phyloP scores from a whole-genome alignment of 2,113 vertebrate genomes.

The Oenanthe melanoleuca region DNA sequence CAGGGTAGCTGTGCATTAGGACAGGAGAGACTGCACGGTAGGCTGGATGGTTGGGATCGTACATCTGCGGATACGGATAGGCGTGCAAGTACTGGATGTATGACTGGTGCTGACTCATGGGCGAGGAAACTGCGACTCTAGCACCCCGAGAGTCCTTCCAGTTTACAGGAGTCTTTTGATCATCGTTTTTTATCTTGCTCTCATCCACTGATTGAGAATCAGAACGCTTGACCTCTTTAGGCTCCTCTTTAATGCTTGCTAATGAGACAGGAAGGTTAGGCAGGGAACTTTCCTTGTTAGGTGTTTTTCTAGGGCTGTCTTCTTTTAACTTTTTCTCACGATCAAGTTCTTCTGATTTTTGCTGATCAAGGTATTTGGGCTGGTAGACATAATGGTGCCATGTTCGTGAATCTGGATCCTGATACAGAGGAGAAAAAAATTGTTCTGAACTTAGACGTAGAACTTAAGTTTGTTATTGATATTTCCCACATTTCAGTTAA shows the following conservation, averaged over 20 bases:
- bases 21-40: conserved; percentile 94
- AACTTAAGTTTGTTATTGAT: background rate
- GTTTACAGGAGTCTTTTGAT: conserved; percentile 84
- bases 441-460: background rate
- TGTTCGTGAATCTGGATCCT: conserved; percentile 91
- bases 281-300: conserved; percentile 83
- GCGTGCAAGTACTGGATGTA: conserved; percentile 97
- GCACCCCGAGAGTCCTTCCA: conserved; percentile 89
- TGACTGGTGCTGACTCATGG: conserved; percentile 91
- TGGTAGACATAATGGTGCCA: conserved; percentile 93
- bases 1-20: conserved; percentile 94
- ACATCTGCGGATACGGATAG: conserved; percentile 95
- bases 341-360: conserved; percentile 86
- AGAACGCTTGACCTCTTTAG: conserved; percentile 84
- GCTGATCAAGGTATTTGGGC: conserved; percentile 91
- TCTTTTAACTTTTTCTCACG: conserved; percentile 87
- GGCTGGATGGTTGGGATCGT: conserved; percentile 88
- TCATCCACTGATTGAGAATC: conserved; percentile 85
- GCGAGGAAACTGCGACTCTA: conserved; percentile 88
- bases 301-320: conserved; percentile 86
- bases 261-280: conserved; percentile 79
- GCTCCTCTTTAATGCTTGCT: conserved; percentile 85
- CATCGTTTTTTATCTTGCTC: conserved; percentile 82
- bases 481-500: background rate
- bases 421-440: conserved; percentile 14